Evolutionary conservation across 2,797 vertebrate genomes (phyloP), one percentile per base, ranked within the genome.

Genomic region (Hydrophis major): DNA sequence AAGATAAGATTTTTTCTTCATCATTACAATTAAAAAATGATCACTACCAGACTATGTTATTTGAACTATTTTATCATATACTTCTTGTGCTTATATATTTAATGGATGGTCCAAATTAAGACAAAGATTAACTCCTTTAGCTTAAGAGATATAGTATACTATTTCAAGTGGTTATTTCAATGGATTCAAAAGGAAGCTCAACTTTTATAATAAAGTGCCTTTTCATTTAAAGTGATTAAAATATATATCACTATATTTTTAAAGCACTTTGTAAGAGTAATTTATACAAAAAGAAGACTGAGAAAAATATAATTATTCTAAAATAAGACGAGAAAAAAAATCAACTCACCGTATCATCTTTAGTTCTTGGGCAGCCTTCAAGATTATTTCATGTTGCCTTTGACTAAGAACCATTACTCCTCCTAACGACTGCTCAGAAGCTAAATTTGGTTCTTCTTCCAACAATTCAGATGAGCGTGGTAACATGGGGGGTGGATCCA

Each of bases 321-420:
- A 55, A 55, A 20, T 10, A 86, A 94, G 66, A 92, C 14, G 96
- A 95, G 95, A 7, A 25, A 47, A 47, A 83, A 47, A 83, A 61
- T 12, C 42, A 96, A 98, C 98, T 98, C 98, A 99, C 99, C 99
- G 98, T 96, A 99, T 98, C 97, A 99, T 98, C 97, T 99, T 99
- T 92, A 99, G 98, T 96, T 99, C 99, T 96, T 99, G 99, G 86
- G 99, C 99, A 97, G 99, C 99, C 98, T 99, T 99, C 96, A 99
- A 97, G 96, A 99, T 99, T 95, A 99, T 99, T 97, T 99, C 99
- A 95, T 99, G 99, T 94, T 99, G 99, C 94, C 99, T 98, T 94
- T 99, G 99, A 96, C 99, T 99, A 94, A 99, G 98, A n/a, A 99
- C 98, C 96, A 99, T 98, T 86, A 99, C 98, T 94, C 98, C 98